Evolutionary conservation across 2,888 invertebrate genomes (phyloP), one percentile per base, ranked within the genome.

Genomic region (Drosophila mimetica): DNA sequence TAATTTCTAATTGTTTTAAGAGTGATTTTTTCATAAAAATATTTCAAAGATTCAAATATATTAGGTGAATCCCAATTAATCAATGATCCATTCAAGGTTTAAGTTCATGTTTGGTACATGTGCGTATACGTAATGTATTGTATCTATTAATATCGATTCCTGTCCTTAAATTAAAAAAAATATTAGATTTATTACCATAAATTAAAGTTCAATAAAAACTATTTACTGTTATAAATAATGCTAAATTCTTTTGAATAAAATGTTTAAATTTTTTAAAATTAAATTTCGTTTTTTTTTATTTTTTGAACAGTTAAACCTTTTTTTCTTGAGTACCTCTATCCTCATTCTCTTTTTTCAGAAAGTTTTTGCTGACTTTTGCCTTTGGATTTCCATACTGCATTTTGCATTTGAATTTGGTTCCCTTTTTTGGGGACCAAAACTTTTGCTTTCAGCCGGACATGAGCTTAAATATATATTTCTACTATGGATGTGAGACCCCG

Each of bases 371-470:
- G 44, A 54, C 70, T 54, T 39, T 47, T 18, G 61, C 52, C 50
- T 60, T 55, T 61, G 52, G 61, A 70, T 70, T 60, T 70, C 70
- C 47, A 50, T 53, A 59, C 54, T 52, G 47, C 65, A 66, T 37
- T 61, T 52, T 41, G 57, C 50, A 53, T 65, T 72, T 73, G 36
- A 59, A 55, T 65, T 72, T 66, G 50, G 25, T 28, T 48, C 20
- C 28, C 9, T 44, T 59, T 42, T 47, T 55, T 30, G 22, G n/a
- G 25, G 25, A 11, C 25, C 13, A 5, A 58, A 72, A 73, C 65
- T 71, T 57, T 72, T 63, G 39, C 71, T 71, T 71, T 71, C 51
- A 54, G 48, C 37, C 48, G 73, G 65, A 41, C 51, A 42, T 20
- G 50, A 44, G 55, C 39, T 36, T 37, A 46, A 59, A 51, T 44